Evolutionary conservation across 2,113 vertebrate genomes (phyloP), one percentile per base, ranked within the genome.

Genomic region (Neodontobutis hainanensis): DNA sequence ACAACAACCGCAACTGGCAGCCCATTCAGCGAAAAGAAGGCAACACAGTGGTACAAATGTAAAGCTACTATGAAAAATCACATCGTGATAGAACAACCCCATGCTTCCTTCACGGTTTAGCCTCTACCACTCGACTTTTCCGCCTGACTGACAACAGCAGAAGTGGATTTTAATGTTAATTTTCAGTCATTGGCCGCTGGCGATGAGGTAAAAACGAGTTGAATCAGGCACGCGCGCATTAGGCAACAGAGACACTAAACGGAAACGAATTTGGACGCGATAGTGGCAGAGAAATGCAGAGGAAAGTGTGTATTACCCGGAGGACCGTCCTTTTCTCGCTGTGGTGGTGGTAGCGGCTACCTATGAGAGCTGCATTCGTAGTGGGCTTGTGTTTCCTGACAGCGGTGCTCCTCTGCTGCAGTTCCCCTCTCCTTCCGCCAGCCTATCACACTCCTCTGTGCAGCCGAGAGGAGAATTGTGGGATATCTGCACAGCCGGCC

Each of bases 331-430:
- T 70, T 68, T n/a, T 68, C 72, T 82, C 52, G 12, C 38, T 40
- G 38, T 40, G 79, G 74, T 59, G 78, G 46, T 27, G 19, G 19
- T 27, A 3, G 19, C 19, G 19, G 19, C 19, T 27, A 27, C 3
- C 35, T 55, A 40, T 32, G 70, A 52, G 82, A 68, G 61, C 65
- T 42, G 84, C 69, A 51, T 62, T 79, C 80, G 80, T 58, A 73
- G 83, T 67, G 77, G 55, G 66, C 79, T 80, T 19, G 51, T 80
- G 85, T 76, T 90, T 89, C 85, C 87, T 86, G 81, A 88, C 87
- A 81, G 81, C 62, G 70, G 75, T 69, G 88, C 70, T 83, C 34
- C 72, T 73, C 63, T 84, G 81, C 78, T 74, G 87, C 85, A 80
- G 87, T 73, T 80, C 80, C 78, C 75, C 65, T 45, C 73, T 78